Evolutionary conservation across 2,113 vertebrate genomes (phyloP), one percentile per base, ranked within the genome.

Genomic region (Tupaia chinensis): DNA sequence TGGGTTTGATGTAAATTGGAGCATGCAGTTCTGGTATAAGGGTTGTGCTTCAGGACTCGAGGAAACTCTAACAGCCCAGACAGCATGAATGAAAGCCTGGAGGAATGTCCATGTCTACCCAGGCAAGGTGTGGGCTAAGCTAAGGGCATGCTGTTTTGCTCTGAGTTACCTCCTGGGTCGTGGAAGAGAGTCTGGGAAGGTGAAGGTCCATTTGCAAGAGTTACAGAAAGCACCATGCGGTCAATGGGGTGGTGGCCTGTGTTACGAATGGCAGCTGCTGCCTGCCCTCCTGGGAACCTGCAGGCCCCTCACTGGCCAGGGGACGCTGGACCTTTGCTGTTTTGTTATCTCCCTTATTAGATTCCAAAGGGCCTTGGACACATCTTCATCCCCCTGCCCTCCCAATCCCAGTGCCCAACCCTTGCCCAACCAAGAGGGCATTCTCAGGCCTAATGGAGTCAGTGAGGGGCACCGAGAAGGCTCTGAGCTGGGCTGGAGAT

Each of bases 171-270:
- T 61, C 32, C 34, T 60, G 25, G 68, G 54, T 44, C 3, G 0
- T 4, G 6, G 14, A 29, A 0, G 0, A 63, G 53, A 63, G 34
- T 53, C 61, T 54, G 13, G 66, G 54, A 32, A 76, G 81, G 65
- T 32, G 70, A 44, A n/a, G 27, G 58, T 54, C 8, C 5, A 5
- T 65, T 83, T 2, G 6, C 29, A 23, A 5, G 8, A 7, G 60
- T 70, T 68, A 6, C 4, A 69, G 87, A 88, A 93, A 63, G 74
- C 60, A 5, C 8, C 10, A 19, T 15, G 58, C 0, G 1, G 72
- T 54, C 0, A 0, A 23, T 23, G 53, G 70, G 32, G 54, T 61
- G 27, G 29, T 0, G 0, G 14, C 20, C 72, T 27, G 0, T 0
- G 12, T 63, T 68, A 9, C 9, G 44, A 61, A 12, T 22, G 34